phyloP scores from a whole-genome alignment of 2,888 invertebrate species.

The Agelastica alni region DNA sequence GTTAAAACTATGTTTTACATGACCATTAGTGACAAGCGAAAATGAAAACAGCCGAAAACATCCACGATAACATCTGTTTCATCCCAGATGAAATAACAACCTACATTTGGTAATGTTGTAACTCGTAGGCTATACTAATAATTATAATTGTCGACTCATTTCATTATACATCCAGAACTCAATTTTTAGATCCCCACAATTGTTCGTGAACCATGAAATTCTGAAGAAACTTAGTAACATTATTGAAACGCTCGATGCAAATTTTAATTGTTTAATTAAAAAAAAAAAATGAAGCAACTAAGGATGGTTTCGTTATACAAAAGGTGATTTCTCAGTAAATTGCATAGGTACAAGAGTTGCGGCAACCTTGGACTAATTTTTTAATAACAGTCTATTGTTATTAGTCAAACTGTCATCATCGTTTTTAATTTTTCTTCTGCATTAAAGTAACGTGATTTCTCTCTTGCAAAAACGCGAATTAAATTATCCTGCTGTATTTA shows the following conservation, averaged over 20 bases:
- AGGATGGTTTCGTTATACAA: conserved; percentile 24
- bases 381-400: conserved; percentile 18
- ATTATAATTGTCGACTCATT: conserved; percentile 14
- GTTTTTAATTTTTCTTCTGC: neutral
- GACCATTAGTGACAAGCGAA: conserved; percentile 30
- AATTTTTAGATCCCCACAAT: conserved; percentile 16
- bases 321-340: conserved; percentile 21
- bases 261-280: conserved; percentile 35
- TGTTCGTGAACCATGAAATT: conserved; percentile 17
- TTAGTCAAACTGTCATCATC: conserved; percentile 12
- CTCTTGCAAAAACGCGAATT: neutral
- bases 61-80: conserved; percentile 27
- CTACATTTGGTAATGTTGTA: conserved; percentile 12
- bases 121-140: too few relatives aligned
- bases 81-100: conserved; percentile 6
- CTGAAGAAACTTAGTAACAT: conserved; percentile 22
- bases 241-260: conserved; percentile 30
- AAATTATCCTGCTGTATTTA: conserved; percentile 15
- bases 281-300: conserved; percentile 28
- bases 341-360: conserved; percentile 12
- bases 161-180: conserved; percentile 7
- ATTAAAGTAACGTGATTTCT: neutral
- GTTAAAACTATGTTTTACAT: conserved; percentile 21
- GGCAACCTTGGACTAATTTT: conserved; percentile 20
- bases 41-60: conserved; percentile 29